Base-by-base conservation (phyloP, 2,113 vertebrate species). In the Phylloscopus trochiloides region DNA sequence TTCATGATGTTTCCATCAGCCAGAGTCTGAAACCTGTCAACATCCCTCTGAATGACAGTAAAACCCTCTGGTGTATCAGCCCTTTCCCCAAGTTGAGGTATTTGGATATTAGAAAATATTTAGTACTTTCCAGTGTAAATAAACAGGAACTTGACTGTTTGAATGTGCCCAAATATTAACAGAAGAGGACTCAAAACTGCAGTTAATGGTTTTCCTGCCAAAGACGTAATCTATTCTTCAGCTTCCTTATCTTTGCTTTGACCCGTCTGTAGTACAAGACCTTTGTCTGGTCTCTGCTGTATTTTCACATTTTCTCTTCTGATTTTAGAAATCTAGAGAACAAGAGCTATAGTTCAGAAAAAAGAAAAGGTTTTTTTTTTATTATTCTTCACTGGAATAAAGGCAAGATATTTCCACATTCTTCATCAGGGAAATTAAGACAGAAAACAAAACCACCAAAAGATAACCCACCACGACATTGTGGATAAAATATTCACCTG, bases 321-420 rank as follows among this genome's bases (percentile, higher is more conserved):
- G 32, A 47, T 66, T 88, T 93, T 45, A 47, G 32, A 86, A 73
- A 31, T 47, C 38, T 42, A 38, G 34, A 70, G 63, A 88, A 52
- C 5, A 66, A 58, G 48, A 62, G 10, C 16, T 50, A 7, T 29
- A 16, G 5, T 25, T 68, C 29, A 81, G 12, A 42, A 5, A 26
- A 29, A 14, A 28, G 2, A 0, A 1, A 17, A 32, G 9, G 20
- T 2, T 17, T 31, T 9, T 22, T 42, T 12, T 9, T 19, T 6
- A 32, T 55, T 58, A 38, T 58, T 92, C 16, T 73, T 83, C 19
- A 14, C 34, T 50, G 26, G 25, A 83, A 67, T 51, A 77, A 82
- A 88, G 12, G 11, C 34, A 82, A 20, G 9, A 43, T 62, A 70
- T 48, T 83, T 77, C 17, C 6, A 36, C n/a, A 59, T 78, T 92